Evolutionary conservation across 2,113 vertebrate genomes (phyloP).

Genomic region (Alouatta palliata): DNA sequence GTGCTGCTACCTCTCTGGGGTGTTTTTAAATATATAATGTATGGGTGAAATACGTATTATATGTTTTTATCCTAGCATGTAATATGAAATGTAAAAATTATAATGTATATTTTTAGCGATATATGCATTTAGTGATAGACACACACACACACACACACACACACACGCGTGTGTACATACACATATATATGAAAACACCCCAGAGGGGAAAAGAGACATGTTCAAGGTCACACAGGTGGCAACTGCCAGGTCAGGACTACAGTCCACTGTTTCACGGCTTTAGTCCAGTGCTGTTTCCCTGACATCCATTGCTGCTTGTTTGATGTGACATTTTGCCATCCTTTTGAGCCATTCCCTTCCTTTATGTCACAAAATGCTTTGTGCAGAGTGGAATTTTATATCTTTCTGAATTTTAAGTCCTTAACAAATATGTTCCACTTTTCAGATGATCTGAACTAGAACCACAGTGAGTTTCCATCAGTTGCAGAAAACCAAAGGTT

Average conservation of each 20-base stretch:
- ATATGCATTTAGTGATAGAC: background rate
- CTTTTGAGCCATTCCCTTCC: background rate
- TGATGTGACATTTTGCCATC: background rate
- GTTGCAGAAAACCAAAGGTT: conserved; percentile 66
- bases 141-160: too few species aligned
- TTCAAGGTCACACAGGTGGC: background rate
- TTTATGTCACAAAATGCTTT: background rate
- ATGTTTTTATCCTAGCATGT: background rate
- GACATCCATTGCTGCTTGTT: background rate
- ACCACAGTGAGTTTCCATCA: conserved; percentile 71
- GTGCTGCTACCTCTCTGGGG: background rate
- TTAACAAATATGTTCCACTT: conserved; percentile 4
- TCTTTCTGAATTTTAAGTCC: conserved; percentile 43
- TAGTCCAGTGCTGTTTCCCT: background rate
- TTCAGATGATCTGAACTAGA: conserved; percentile 49
- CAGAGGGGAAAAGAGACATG: background rate
- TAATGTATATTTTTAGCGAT: background rate
- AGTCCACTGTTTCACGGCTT: background rate
- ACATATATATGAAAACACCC: background rate
- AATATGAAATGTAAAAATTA: background rate
- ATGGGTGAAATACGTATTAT: background rate
- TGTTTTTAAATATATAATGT: background rate
- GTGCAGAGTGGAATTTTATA: background rate
- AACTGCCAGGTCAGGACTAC: background rate
- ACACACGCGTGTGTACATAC: too few species aligned